A percentile compares a stretch with the other conserved stretches of the same genome.
Conservation (phyloP, 2,888 invertebrate species). For the Dusona sp. region DNA sequence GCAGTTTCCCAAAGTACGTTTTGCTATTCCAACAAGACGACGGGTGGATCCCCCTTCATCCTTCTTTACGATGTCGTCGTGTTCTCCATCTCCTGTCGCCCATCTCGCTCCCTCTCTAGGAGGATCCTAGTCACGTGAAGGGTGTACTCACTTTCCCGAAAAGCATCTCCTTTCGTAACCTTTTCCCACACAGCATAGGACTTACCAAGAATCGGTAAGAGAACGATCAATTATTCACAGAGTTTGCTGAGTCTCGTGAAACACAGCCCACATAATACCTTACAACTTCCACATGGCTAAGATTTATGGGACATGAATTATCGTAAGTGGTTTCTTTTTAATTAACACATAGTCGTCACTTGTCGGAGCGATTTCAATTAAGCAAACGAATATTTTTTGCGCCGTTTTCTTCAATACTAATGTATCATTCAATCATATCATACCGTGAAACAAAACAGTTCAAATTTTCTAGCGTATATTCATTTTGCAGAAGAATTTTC, state of each 20-base stretch:
- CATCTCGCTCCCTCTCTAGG: neutral
- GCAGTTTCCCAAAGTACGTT: constrained; percentile 52
- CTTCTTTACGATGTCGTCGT: constrained; percentile 39
- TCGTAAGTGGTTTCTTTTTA: neutral
- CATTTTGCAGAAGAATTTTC: constrained; percentile 15
- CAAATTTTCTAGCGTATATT: neutral
- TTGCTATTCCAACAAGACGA: constrained; percentile 51
- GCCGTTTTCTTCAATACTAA: neutral
- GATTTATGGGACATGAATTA: neutral
- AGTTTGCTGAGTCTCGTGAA: constrained; percentile 31
- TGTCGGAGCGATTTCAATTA: neutral
- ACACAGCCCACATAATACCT: constrained; percentile 7
- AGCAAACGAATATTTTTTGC: neutral
- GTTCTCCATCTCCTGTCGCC: neutral
- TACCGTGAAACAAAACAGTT: neutral
- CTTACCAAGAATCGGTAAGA: constrained; percentile 20
- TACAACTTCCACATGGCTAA: constrained; percentile 7
- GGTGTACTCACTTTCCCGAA: constrained; percentile 29
- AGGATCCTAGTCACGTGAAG: constrained; percentile 5
- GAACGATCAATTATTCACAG: constrained; percentile 50
- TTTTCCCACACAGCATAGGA: constrained; percentile 23
- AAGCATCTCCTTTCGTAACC: constrained; percentile 36
- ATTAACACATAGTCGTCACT: neutral
- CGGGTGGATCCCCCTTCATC: constrained; percentile 37
- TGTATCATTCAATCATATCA: neutral